Evolutionary conservation across 92 coral and sea anemone species (phyloP), one percentile per base, ranked within the genome.

Genomic region (Siderastrea siderea): DNA sequence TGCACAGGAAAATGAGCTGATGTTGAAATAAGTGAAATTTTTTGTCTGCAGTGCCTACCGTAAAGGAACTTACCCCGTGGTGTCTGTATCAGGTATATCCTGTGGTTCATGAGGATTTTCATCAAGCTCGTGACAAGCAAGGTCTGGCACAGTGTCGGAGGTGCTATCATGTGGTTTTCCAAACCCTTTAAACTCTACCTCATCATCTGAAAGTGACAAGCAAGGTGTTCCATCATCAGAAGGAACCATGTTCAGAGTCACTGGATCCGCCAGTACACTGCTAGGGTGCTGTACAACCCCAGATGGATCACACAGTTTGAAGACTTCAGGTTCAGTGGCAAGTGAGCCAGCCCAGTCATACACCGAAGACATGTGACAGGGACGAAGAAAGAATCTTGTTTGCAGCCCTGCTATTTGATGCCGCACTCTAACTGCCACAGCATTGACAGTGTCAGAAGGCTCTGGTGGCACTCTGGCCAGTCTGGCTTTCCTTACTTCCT

Each of bases 301-400:
- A 4, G 61, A 52, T 16, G 81, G 86, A 55, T 81, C 85, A 51
- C 60, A 69, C 7, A 84, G 82, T 72, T 65, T 84, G 63, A 88
- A 83, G 80, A 83, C 59, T 62, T 81, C 77, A 19, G 90, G 95
- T 53, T 71, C 83, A 63, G 89, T 68, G 64, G 81, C 76, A 53
- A 88, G 70, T 50, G 77, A 84, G 43, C 95, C 92, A 13, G 84
- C 86, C 94, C 92, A 88, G 78, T 92, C 92, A 84, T 88, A 92
- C 12, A 92, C 89, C 38, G 88, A 85, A 74, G 85, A 69, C 87
- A 93, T 89, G 17, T 71, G 81, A 57, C 74, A 75, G 74, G 66
- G 8, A 46, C 70, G 43, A 19, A 81, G 50, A 86, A 90, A 90
- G 51, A 70, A 63, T 75, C 93, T 71, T 45, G 86, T 77, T 54